Evolutionary conservation across 2,888 invertebrate genomes (phyloP).

Genomic region (Meganola albula): DNA sequence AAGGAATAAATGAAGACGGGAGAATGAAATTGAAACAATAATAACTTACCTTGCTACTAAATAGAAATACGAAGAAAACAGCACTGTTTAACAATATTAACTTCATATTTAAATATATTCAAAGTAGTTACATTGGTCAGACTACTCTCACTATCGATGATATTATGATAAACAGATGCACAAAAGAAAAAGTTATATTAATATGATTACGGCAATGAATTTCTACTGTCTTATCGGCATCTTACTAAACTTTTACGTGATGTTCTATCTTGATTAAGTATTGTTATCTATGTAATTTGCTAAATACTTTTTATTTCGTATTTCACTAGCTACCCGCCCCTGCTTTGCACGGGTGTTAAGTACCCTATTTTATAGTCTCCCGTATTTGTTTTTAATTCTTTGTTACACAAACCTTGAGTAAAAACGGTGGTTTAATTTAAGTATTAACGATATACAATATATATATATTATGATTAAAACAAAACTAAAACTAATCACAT

Average conservation of each 20-base stretch:
- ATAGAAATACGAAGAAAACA: conserved; percentile 19
- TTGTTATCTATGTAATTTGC: conserved; percentile 12
- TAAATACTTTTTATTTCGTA: no score
- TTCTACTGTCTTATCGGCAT: conserved; percentile 18
- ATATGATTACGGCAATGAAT: conserved; percentile 19
- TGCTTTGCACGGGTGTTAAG: no score
- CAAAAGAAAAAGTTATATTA: conserved; percentile 15
- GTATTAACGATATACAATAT: no score
- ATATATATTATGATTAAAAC: no score
- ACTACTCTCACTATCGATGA: conserved; percentile 5
- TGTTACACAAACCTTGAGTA: no score
- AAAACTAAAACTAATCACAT: no score
- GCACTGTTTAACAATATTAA: conserved; percentile 20
- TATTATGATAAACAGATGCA: conserved; percentile 1
- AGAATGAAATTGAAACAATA: no score
- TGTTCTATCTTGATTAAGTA: conserved; percentile 9
- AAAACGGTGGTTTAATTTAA: no score
- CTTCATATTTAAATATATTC: conserved; percentile 28
- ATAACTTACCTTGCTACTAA: conserved; percentile 29
- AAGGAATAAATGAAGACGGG: no score
- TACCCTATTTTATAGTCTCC: no score
- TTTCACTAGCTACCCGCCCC: no score
- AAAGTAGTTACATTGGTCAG: conserved; percentile 13
- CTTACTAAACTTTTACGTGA: conserved; percentile 14
- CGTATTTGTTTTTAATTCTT: no score